Evolutionary conservation across 1,140 invertebrate species (phyloP), one percentile per base, ranked within the genome.

Genomic region (Chlorops oryzae): DNA sequence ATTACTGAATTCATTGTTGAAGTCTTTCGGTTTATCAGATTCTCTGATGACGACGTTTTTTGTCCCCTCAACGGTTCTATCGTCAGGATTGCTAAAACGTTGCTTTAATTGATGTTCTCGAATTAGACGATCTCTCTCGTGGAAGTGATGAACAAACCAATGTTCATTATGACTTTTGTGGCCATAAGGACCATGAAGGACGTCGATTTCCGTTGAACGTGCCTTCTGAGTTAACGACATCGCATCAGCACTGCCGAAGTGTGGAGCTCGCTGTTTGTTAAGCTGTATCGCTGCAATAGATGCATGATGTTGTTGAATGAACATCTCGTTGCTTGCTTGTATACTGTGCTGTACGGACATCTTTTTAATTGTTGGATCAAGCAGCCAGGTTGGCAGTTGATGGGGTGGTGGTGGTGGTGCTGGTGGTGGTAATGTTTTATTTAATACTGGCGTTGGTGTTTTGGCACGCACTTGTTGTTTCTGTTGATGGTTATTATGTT

Each of bases 41-140:
- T 5, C 32, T 18, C 21, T 21, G 48, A 58, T 42, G 51, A 52
- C 40, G 5, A 7, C 10, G 23, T 27, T 6, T 28, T 27, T 27
- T 34, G 20, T 28, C 17, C 35, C 28, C 23, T 20, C 44, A 25
- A 40, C 23, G 10, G 17, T 40, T 25, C 22, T 18, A 35, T 12
- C n/a, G 45, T 15, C 25, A 45, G 32, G 28, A 27, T 5, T n/a
- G n/a, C n/a, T n/a, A n/a, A 49, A 37, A 39, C 44, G 66, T 50
- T 69, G 63, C 40, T 68, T 64, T 43, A 70, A 56, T 50, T 70
- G 67, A 53, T 70, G 67, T 38, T 67, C 67, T 51, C 67, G 67
- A 58, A 70, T 70, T 37, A 63, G 66, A 34, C 67, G 67, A 63
- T 70, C 67, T 37, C 67, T 56, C 60, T 70, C 67, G 56, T 70